Percentiles rank a stretch among this genome's conserved stretches.
Evolutionary conservation across 1,140 invertebrate species (phyloP).

Genomic region (Drosophila orosa): DNA sequence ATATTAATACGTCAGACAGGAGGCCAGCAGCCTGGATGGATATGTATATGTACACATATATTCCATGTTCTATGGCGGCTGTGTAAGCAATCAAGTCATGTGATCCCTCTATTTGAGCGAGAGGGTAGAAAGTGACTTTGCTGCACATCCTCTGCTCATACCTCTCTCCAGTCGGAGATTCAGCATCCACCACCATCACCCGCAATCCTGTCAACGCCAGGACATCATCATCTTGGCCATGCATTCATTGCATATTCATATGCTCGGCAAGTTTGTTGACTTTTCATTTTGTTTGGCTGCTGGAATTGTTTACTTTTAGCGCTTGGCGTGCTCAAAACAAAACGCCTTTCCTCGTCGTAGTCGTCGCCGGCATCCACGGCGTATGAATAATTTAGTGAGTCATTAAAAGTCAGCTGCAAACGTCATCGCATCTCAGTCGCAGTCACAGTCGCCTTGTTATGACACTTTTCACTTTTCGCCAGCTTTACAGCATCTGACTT

Average conservation of each 20-base stretch:
- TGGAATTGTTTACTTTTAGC: slow-evolving; percentile 82
- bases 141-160: slow-evolving; percentile 37
- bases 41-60: slow-evolving; percentile 20
- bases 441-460: slow-evolving; percentile 60
- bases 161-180: not conserved
- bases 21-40: slow-evolving; percentile 21
- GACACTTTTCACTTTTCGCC: slow-evolving; percentile 78
- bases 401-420: slow-evolving; percentile 69
- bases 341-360: slow-evolving; percentile 71
- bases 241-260: slow-evolving; percentile 79
- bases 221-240: slow-evolving; percentile 70
- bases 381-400: slow-evolving; percentile 83
- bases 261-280: slow-evolving; percentile 77
- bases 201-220: slow-evolving; percentile 41
- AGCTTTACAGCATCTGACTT: slow-evolving; percentile 29
- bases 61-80: slow-evolving; percentile 69
- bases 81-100: slow-evolving; percentile 81
- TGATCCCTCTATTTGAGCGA: slow-evolving; percentile 79
- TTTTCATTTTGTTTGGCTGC: slow-evolving; percentile 82
- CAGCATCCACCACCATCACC: not conserved
- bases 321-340: slow-evolving; percentile 79
- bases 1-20: slow-evolving; percentile 79
- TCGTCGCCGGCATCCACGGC: slow-evolving; percentile 74
- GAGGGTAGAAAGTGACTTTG: slow-evolving; percentile 79
- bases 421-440: slow-evolving; percentile 39